Base-by-base conservation (phyloP, 2,797 vertebrate genomes). In the Macropus fuliginosus region DNA sequence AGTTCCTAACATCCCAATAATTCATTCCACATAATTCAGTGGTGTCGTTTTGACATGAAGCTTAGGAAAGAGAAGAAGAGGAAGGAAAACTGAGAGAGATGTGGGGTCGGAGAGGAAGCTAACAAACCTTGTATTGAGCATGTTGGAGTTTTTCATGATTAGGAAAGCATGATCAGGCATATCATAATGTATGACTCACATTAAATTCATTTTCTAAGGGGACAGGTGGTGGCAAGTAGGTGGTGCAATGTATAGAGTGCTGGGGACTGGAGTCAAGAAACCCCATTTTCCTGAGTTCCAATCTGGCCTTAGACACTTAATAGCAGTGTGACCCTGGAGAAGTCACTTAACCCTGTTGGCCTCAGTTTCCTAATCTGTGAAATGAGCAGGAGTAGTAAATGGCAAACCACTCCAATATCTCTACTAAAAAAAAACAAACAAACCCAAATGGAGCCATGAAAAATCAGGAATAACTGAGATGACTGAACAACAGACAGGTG, bases 181-280 rank as follows among this genome's bases (percentile, higher is more conserved):
- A 94, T 98, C 98, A 97, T 93, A 96, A 13, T 87, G 11, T 97
- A 91, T 95, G 97, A 98, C 92, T 98, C 94, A 98, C 96, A 97
- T 94, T 95, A 97, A 98, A 96, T 31, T 0, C 97, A 91, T 97
- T 98, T 98, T 94, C 96, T 98, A 95, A 97, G 95, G 97, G 95
- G 97, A 98, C 96, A 98, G 97, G 97, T 98, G 97, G 96, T 97
- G 5, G 14, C 34, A 66, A 1, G 1, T n/a, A n/a, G 34, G 34
- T 14, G 62, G 0, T 34, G 1, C 13, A 66, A 12, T 66, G 34
- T 13, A n/a, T n/a, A 16, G 62, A 66, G 34, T n/a, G 34, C 34
- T n/a, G 34, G 62, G 13, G 34, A 13, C 62, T 66, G 13, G 14
- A n/a, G 14, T 66, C 34, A 66, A 11, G 59, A 66, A 66, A 13